Evolutionary conservation across 2,113 vertebrate species (phyloP).

Genomic region (Addax nasomaculatus): DNA sequence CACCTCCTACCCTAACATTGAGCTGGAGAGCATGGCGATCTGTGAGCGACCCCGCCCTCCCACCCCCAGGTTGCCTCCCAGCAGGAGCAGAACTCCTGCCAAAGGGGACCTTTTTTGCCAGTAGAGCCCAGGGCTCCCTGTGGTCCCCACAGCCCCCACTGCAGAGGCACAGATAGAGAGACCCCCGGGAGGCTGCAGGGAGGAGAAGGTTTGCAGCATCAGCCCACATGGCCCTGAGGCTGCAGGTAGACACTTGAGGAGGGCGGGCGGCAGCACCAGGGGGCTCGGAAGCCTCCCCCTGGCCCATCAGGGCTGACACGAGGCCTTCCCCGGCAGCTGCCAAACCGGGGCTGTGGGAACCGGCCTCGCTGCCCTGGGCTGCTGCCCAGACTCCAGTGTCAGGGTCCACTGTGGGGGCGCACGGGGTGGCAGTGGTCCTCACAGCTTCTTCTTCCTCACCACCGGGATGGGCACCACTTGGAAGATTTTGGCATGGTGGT

Average conservation of each 20-base stretch:
- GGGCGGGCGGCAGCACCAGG: slow-evolving; percentile 2
- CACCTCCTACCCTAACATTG: fast-evolving
- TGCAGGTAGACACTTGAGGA: neutral
- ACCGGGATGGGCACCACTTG: slow-evolving; percentile 89
- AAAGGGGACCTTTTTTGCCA: neutral
- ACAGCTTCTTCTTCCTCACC: slow-evolving; percentile 88
- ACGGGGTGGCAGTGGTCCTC: slow-evolving; percentile 65
- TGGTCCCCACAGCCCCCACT: neutral
- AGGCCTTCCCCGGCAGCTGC: neutral
- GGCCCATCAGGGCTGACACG: neutral
- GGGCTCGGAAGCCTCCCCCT: neutral
- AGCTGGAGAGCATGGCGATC: neutral
- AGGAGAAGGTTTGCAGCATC: neutral
- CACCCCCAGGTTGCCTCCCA: neutral
- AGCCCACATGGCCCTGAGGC: neutral
- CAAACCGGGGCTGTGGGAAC: neutral
- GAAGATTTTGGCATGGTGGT: slow-evolving; percentile 86
- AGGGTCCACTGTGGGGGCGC: neutral
- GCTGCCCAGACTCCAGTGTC: neutral
- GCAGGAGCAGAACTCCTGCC: neutral
- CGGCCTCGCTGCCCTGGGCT: slow-evolving; percentile 57
- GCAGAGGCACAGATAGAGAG: slow-evolving; percentile 26
- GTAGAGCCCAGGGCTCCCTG: neutral
- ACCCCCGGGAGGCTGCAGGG: neutral
- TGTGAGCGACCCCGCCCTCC: neutral